phyloP scores from a whole-genome alignment of 2,113 vertebrate species.

The Suncus etruscus region DNA sequence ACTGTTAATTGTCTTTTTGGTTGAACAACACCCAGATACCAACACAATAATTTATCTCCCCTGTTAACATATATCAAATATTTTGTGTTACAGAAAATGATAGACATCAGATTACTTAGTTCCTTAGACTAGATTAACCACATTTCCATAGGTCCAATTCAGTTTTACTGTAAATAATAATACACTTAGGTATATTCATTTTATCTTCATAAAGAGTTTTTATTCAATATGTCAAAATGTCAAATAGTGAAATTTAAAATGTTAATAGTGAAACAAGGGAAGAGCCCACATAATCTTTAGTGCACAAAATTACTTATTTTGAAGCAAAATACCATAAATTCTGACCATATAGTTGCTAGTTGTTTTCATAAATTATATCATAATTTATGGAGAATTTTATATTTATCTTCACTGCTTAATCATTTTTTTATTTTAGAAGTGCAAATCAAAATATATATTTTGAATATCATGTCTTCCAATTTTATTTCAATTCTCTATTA shows the following conservation, averaged over 20 bases:
- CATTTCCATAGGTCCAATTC: background rate
- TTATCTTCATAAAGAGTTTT: constrained; percentile 38
- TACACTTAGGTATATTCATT: constrained; percentile 22
- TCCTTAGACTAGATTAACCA: background rate
- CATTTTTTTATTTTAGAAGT: constrained; percentile 21
- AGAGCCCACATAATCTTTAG: constrained; percentile 22
- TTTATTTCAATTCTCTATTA: background rate
- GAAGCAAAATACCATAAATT: background rate
- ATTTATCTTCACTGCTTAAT: constrained; percentile 28
- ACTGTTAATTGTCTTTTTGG: background rate
- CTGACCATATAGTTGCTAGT: background rate
- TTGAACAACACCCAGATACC: background rate
- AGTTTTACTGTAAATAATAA: background rate
- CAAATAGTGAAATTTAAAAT: background rate
- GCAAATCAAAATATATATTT: constrained; percentile 9
- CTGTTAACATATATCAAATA: background rate
- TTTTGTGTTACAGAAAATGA: background rate
- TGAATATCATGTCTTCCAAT: constrained; percentile 9
- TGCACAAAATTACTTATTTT: background rate
- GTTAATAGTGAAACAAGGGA: constrained; percentile 31
- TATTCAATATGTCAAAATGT: background rate
- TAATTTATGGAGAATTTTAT: constrained; percentile 19
- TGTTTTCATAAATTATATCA: constrained; percentile 31
- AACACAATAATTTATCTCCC: background rate
- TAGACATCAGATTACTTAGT: background rate